Conservation (phyloP, 2,888 invertebrate species). For the Epirrhoe tristata region DNA sequence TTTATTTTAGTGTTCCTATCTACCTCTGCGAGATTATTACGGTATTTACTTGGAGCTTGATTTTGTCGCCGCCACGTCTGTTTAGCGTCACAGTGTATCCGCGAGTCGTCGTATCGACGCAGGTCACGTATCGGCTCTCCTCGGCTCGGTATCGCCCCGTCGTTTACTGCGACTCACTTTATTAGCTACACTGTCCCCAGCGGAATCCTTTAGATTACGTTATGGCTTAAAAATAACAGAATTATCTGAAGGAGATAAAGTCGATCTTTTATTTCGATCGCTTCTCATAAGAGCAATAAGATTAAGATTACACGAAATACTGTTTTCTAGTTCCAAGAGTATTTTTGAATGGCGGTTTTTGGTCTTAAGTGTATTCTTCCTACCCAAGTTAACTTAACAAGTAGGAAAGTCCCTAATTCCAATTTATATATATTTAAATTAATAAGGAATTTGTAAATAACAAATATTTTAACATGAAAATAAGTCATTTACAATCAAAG, state of each 20-base stretch:
- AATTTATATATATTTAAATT: neutral
- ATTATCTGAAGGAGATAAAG: neutral
- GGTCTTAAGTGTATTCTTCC: too few species aligned
- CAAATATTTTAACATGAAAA: neutral
- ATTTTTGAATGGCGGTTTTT: too few species aligned
- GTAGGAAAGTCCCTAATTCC: neutral
- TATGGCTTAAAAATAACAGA: neutral
- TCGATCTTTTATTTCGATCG: neutral
- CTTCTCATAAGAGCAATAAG: neutral
- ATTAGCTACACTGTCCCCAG: constrained; percentile 16
- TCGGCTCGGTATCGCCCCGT: constrained; percentile 28
- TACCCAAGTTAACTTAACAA: too few species aligned
- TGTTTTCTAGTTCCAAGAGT: neutral
- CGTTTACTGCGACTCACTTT: constrained; percentile 37
- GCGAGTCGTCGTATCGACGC: constrained; percentile 17
- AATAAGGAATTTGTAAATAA: neutral
- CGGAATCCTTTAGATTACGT: neutral
- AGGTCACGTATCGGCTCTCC: constrained; percentile 35
- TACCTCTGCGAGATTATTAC: too few species aligned
- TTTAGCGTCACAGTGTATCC: neutral
- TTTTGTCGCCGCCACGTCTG: neutral
- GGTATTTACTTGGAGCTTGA: too few species aligned
- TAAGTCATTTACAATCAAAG: neutral
- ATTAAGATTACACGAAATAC: neutral
- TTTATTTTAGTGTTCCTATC: too few species aligned